These are phyloP conservation scores for Canis aureus DNA, from an alignment of 2,113 vertebrate genomes.

Conservation along the genomic window DNA sequence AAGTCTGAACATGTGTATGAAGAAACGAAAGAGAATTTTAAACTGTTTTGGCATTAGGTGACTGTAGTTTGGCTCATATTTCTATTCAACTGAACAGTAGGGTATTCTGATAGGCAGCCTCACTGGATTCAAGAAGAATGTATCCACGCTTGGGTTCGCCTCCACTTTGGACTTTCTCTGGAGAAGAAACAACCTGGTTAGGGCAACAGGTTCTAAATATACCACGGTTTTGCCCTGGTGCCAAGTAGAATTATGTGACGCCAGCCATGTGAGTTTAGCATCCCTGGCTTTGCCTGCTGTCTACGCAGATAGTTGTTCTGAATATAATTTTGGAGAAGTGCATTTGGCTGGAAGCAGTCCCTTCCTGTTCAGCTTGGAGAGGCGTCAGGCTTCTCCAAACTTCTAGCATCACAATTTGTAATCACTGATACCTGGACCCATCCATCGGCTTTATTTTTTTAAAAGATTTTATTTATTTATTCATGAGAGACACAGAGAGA, in stretches of 20 bases:
- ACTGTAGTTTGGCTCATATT: background rate
- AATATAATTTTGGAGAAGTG: conserved; percentile 56
- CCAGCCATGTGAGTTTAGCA: conserved; percentile 36
- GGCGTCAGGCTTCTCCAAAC: background rate
- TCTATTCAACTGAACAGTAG: conserved; percentile 2
- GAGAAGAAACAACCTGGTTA: conserved; percentile 37
- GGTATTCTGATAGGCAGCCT: background rate
- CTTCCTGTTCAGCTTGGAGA: conserved; percentile 5
- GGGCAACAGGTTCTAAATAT: conserved; percentile 62
- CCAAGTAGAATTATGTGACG: conserved; percentile 52
- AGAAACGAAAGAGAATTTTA: conserved; percentile 59
- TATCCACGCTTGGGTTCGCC: background rate
- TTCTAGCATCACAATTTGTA: background rate
- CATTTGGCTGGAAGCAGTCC: background rate
- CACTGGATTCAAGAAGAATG: background rate
- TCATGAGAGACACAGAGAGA: too few species aligned
- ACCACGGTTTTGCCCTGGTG: conserved; percentile 13
- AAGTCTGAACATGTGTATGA: conserved; percentile 3
- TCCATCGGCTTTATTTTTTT: background rate
- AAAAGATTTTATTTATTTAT: too few species aligned
- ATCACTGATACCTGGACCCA: background rate
- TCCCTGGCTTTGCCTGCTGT: background rate
- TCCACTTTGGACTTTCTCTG: conserved; percentile 29
- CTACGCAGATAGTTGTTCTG: background rate
- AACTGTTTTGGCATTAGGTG: conserved; percentile 52